These are phyloP conservation scores for Andrena bicolor DNA, from an alignment of 2,888 invertebrate species.

Conservation along the genomic window DNA sequence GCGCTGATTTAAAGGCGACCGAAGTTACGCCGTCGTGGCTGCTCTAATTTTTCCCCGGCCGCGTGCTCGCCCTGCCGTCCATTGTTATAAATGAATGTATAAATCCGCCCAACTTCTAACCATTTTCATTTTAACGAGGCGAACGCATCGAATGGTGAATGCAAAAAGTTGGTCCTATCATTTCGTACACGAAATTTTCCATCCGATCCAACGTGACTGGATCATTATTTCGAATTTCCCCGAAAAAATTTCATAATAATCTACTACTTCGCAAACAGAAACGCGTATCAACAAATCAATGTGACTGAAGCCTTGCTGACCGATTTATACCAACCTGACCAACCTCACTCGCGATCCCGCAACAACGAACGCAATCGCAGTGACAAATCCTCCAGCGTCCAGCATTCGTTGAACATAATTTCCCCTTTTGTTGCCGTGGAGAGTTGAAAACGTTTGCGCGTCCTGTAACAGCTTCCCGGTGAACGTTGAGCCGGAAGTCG, in stretches of 20 bases:
- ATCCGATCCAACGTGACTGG: neutral
- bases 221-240: neutral
- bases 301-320: no score
- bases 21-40: constrained; percentile 22
- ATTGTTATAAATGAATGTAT: constrained; percentile 29
- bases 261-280: neutral
- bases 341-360: neutral
- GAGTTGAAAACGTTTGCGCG: constrained; percentile 2
- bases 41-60: constrained; percentile 37
- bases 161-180: neutral
- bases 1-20: constrained; percentile 47
- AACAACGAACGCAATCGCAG: constrained; percentile 8
- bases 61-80: neutral
- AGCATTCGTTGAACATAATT: constrained; percentile 22
- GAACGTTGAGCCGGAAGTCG: constrained; percentile 19
- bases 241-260: neutral
- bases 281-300: neutral
- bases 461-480: constrained; percentile 23
- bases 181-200: neutral
- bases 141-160: neutral
- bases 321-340: neutral
- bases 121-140: neutral
- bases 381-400: neutral
- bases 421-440: constrained; percentile 17
- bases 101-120: constrained; percentile 6